phyloP scores from a whole-genome alignment of 2,797 vertebrate species.

The Clarias pachynema region DNA sequence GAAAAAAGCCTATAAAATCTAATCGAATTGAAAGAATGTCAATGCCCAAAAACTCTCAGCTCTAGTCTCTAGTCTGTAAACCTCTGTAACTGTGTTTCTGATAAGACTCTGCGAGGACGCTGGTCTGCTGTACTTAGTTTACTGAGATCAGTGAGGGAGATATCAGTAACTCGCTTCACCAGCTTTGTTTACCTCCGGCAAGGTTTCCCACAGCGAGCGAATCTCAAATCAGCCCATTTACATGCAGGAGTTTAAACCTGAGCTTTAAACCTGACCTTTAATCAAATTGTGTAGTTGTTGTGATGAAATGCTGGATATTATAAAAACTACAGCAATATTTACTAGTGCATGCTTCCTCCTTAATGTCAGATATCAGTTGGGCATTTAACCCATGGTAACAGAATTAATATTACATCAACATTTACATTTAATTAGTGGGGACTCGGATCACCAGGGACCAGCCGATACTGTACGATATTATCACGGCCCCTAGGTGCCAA shows the following conservation, averaged over 20 bases:
- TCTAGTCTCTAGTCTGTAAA: no score
- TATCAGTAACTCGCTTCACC: not conserved
- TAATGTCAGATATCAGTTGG: no score
- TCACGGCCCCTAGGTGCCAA: no score
- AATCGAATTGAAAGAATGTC: no score
- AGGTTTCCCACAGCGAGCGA: not conserved
- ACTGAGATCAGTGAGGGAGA: not conserved
- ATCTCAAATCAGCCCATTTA: not conserved
- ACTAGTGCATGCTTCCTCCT: not conserved
- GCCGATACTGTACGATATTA: no score
- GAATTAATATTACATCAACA: no score
- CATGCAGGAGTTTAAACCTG: not conserved
- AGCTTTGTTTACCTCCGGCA: not conserved
- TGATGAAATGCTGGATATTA: not conserved
- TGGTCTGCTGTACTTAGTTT: not conserved
- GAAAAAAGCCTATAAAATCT: no score
- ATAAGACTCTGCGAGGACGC: no score
- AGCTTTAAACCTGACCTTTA: not conserved
- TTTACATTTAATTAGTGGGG: no score
- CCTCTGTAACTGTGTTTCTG: not conserved
- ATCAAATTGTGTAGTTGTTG: not conserved
- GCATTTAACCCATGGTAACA: no score
- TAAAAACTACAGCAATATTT: not conserved
- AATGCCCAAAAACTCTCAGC: no score
- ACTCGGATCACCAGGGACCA: no score